These are phyloP conservation scores for Teinopalpus imperialis DNA, from an alignment of 2,888 invertebrate species.

Conservation along the genomic window DNA sequence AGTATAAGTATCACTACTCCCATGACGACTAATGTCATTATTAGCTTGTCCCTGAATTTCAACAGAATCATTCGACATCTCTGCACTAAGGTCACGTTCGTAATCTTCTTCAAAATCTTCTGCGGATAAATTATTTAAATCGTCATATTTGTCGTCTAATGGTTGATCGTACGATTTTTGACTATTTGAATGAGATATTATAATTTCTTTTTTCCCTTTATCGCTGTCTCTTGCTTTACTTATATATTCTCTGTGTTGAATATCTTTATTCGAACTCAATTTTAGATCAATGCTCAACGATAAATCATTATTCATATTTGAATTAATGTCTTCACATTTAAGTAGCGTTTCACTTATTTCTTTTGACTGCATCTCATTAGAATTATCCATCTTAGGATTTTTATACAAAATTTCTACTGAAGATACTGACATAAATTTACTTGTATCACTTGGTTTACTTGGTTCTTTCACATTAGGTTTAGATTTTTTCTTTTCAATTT, in stretches of 20 bases:
- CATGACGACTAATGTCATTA: constrained; percentile 52
- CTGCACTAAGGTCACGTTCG: constrained; percentile 53
- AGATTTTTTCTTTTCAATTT: constrained; percentile 35
- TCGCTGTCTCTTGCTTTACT: neutral
- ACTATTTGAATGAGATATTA: neutral
- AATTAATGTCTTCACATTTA: constrained; percentile 35
- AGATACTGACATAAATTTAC: constrained; percentile 35
- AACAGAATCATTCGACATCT: constrained; percentile 48
- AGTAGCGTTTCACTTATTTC: constrained; percentile 34
- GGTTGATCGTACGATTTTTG: neutral
- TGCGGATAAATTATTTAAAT: constrained; percentile 42
- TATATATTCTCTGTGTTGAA: neutral
- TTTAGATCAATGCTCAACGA: neutral
- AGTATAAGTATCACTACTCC: constrained; percentile 73
- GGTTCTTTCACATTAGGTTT: constrained; percentile 28
- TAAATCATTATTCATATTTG: neutral
- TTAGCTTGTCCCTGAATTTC: constrained; percentile 43
- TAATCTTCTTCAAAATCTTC: constrained; percentile 57
- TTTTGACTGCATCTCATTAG: constrained; percentile 43
- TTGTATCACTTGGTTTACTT: constrained; percentile 21
- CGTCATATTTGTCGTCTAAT: constrained; percentile 36
- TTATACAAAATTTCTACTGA: constrained; percentile 62
- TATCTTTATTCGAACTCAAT: neutral
- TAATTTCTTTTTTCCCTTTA: neutral
- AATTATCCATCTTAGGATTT: constrained; percentile 58